Evolutionary conservation across 2,113 vertebrate genomes (phyloP).

Genomic region (Vanacampus margaritifer): DNA sequence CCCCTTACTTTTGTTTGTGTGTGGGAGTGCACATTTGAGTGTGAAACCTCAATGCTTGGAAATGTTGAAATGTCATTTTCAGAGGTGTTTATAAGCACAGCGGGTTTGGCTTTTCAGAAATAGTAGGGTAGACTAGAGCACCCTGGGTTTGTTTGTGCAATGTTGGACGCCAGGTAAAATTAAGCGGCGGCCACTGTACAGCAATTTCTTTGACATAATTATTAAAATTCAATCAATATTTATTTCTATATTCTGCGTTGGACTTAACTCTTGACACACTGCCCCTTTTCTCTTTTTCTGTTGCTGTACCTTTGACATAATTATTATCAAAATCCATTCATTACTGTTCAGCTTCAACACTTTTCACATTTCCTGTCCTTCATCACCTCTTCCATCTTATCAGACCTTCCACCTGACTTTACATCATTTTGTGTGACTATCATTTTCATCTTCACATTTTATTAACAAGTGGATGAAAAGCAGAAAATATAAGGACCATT

Average conservation of each 20-base stretch:
- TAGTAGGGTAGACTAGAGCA: not conserved
- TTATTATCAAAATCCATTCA: not conserved
- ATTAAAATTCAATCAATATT: slow-evolving; percentile 43
- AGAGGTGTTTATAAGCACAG: slow-evolving; percentile 34
- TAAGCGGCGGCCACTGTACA: slow-evolving; percentile 35
- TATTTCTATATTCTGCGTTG: not conserved
- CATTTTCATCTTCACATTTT: not conserved
- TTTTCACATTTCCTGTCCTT: not conserved
- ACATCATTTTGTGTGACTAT: not conserved
- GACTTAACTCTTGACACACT: not conserved
- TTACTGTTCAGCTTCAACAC: not conserved
- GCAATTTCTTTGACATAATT: too few species aligned
- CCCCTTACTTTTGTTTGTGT: not conserved
- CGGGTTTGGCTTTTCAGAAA: slow-evolving; percentile 1
- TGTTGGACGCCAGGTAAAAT: slow-evolving; percentile 20
- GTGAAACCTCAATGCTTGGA: slow-evolving; percentile 16
- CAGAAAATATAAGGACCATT: not conserved
- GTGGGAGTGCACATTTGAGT: slow-evolving; percentile 9
- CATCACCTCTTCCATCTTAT: not conserved
- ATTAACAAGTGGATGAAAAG: not conserved
- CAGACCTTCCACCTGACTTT: not conserved
- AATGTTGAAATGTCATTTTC: slow-evolving; percentile 19
- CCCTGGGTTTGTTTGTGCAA: not conserved
- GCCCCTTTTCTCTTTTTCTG: not conserved
- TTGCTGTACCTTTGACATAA: not conserved